Evolutionary conservation across 2,888 invertebrate genomes (phyloP), one percentile per base, ranked within the genome.

Genomic region (Pseudococcus viburni): DNA sequence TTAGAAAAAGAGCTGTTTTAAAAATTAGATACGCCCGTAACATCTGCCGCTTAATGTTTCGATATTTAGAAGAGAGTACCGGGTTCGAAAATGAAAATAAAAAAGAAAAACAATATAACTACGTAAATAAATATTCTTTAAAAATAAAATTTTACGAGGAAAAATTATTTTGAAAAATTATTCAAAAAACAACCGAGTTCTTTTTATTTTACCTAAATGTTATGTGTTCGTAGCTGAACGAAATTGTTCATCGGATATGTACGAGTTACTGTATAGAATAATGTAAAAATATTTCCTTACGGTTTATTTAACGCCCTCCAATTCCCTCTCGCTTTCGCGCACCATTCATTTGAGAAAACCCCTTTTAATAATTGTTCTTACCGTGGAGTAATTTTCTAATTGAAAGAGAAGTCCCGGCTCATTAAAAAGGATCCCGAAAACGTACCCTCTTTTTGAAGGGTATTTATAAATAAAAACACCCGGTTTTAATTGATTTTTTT

Each of bases 21-120:
- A 73, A 73, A 73, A 73, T 73, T 73, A 73, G 73, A 73, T 73
- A 33, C 73, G 9, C 73, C 15, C 73, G 73, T 73, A 73, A 73
- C 73, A 73, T 73, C 73, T 73, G 73, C 73, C 33, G 33, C 73
- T 73, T 33, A 73, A 73, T 73, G 73, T 73, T 73, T 73, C 33
- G 73, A 73, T 73, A 73, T 73, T 73, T 73, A 33, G 73, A 33
- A 68, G 42, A 73, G 19, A 73, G 26, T 64, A 64, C 33, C 33
- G 73, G 7, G 73, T 73, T 26, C 15, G 17, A 73, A 68, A 73
- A 33, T 17, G 17, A 33, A 73, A 73, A 73, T 33, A 73, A 73
- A 73, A 26, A 73, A 73, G 33, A 73, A 73, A 73, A 73, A 73
- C 73, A 73, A 33, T 17, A 33, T 73, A 73, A 73, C 64, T 22